A percentile compares a stretch with the other conserved stretches of the same genome.
These are phyloP conservation scores for Pangasianodon gigas DNA, from an alignment of 2,113 vertebrate species.

Conservation along the genomic window DNA sequence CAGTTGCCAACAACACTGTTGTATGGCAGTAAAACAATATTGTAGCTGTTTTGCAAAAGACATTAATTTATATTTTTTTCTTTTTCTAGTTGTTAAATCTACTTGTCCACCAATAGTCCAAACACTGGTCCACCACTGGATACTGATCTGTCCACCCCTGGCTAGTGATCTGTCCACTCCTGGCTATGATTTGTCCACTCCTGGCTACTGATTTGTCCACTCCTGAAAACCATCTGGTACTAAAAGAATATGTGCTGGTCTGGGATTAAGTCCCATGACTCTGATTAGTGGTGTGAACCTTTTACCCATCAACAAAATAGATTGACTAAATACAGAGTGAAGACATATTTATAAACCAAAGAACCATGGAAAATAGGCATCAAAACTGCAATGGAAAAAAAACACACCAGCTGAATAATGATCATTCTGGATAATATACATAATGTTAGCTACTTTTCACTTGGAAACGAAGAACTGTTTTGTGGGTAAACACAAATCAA, in stretches of 20 bases:
- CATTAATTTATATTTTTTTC: not conserved
- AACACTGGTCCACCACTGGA: no score
- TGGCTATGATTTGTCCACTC: not conserved
- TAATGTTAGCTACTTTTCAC: slow-evolving; percentile 30
- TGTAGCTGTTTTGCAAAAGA: not conserved
- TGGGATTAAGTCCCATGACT: slow-evolving; percentile 3
- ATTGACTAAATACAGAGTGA: slow-evolving; percentile 4
- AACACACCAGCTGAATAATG: slow-evolving; percentile 12
- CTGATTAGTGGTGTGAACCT: not conserved
- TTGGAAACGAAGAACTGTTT: slow-evolving; percentile 41
- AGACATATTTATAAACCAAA: slow-evolving; percentile 21
- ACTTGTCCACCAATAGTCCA: not conserved
- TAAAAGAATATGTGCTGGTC: not conserved
- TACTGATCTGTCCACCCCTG: not conserved
- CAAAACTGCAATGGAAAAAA: not conserved
- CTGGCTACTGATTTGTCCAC: not conserved
- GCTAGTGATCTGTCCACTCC: not conserved
- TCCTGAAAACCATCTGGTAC: slow-evolving; percentile 7
- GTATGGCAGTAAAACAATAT: not conserved
- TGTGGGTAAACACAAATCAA: slow-evolving; percentile 48
- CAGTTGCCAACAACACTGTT: not conserved
- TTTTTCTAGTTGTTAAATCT: not conserved
- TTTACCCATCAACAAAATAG: not conserved
- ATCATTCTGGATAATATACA: slow-evolving; percentile 26
- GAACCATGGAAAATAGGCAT: slow-evolving; percentile 22